A percentile compares a stretch with the other conserved stretches of the same genome.
phyloP scores from a whole-genome alignment of 1,140 invertebrate species.

The Dreissena rostriformis region DNA sequence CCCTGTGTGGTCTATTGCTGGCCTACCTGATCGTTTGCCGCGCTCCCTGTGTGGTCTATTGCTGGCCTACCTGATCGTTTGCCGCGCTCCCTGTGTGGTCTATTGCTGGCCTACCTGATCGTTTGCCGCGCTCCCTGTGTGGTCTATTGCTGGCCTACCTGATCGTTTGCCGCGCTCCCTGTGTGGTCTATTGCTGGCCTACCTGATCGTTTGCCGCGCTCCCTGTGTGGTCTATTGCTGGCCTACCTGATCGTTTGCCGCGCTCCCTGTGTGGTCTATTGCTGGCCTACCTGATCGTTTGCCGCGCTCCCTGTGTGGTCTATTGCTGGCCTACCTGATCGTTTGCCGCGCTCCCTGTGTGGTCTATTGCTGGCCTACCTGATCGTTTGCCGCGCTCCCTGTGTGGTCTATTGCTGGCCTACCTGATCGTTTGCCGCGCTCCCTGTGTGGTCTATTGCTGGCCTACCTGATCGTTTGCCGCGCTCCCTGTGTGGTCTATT shows the following conservation, averaged over 20 bases:
- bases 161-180: constrained; percentile 24
- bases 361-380: constrained; percentile 4
- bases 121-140: constrained; percentile 27
- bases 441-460: constrained; percentile 15
- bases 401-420: constrained; percentile 4
- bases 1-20: constrained; percentile 15
- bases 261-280: constrained; percentile 26
- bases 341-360: constrained; percentile 27
- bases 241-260: constrained; percentile 14
- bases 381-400: constrained; percentile 24
- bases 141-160: constrained; percentile 4
- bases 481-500: constrained; percentile 26
- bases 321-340: background rate
- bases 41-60: constrained; percentile 26
- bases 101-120: background rate
- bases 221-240: constrained; percentile 15
- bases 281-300: background rate
- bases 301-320: constrained; percentile 25
- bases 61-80: background rate
- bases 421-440: constrained; percentile 23
- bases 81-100: constrained; percentile 25
- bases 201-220: constrained; percentile 23
- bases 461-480: constrained; percentile 14
- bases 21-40: constrained; percentile 14
- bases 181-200: constrained; percentile 4